These are phyloP conservation scores for Pluvialis apricaria DNA, from an alignment of 2,113 vertebrate species.

Conservation along the genomic window DNA sequence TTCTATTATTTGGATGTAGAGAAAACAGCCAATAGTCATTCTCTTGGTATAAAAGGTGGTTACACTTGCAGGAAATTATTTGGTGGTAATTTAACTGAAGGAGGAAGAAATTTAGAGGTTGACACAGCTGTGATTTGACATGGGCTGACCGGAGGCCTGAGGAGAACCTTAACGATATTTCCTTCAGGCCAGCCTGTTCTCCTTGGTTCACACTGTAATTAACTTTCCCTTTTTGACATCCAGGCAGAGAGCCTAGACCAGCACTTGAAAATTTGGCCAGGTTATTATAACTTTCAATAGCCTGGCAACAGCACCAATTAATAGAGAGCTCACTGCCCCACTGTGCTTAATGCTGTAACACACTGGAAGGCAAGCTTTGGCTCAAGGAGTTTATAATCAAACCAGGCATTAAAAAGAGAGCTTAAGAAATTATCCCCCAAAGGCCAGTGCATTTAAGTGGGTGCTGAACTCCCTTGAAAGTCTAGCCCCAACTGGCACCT, in stretches of 20 bases:
- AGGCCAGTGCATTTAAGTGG: neutral
- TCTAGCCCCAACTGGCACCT: neutral
- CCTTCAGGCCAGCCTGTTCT: neutral
- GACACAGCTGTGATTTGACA: constrained; percentile 20
- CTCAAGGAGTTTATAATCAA: neutral
- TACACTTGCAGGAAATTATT: neutral
- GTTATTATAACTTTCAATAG: neutral
- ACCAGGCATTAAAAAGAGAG: neutral
- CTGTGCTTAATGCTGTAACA: neutral
- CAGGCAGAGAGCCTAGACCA: neutral
- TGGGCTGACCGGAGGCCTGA: neutral
- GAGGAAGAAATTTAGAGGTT: constrained; percentile 17
- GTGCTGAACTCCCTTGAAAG: neutral
- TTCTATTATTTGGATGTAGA: neutral
- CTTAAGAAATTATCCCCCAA: neutral
- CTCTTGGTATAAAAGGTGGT: neutral
- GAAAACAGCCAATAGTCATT: neutral
- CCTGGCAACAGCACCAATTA: neutral
- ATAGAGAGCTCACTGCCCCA: neutral
- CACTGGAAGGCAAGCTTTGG: neutral
- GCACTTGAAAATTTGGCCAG: neutral
- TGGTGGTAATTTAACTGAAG: neutral
- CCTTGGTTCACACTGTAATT: neutral
- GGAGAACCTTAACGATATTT: neutral
- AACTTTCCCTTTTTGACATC: neutral